Evolutionary conservation across 2,113 vertebrate species (phyloP).

Genomic region (Daubentonia madagascariensis): DNA sequence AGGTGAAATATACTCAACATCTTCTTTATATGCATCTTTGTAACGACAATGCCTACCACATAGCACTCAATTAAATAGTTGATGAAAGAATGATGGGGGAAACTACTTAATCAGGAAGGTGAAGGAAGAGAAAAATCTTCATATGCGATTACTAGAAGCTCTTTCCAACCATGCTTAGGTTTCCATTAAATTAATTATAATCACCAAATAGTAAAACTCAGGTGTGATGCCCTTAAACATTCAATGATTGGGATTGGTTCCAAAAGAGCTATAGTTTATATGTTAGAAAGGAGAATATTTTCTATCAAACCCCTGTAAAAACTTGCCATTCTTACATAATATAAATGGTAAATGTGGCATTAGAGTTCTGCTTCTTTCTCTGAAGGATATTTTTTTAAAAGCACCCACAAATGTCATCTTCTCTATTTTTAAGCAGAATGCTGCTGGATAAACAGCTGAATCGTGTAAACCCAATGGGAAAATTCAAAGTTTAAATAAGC

Average conservation of each 20-base stretch:
- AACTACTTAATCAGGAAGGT: not conserved
- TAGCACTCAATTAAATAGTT: not conserved
- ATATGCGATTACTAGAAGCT: not conserved
- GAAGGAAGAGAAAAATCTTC: not conserved
- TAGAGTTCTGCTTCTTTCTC: conserved; percentile 66
- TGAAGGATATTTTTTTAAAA: conserved; percentile 63
- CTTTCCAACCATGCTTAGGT: not conserved
- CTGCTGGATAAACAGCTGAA: conserved; percentile 74
- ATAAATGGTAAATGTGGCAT: conserved; percentile 61
- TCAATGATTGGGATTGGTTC: not conserved
- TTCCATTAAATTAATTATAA: not conserved
- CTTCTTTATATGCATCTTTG: not conserved
- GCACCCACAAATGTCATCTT: conserved; percentile 75
- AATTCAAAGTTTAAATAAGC: conserved; percentile 72
- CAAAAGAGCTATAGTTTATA: not conserved
- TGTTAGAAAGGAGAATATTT: conserved; percentile 30
- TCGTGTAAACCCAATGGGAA: conserved; percentile 64
- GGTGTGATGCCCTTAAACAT: not conserved
- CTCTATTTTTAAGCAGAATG: conserved; percentile 75
- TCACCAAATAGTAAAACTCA: not conserved
- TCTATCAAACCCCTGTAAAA: conserved; percentile 32
- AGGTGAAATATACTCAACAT: not conserved
- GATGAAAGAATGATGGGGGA: not conserved
- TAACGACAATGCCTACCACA: not conserved
- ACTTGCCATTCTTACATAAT: conserved; percentile 61